These are phyloP conservation scores for Arizona elegans DNA, from an alignment of 2,113 vertebrate species.

Conservation along the genomic window DNA sequence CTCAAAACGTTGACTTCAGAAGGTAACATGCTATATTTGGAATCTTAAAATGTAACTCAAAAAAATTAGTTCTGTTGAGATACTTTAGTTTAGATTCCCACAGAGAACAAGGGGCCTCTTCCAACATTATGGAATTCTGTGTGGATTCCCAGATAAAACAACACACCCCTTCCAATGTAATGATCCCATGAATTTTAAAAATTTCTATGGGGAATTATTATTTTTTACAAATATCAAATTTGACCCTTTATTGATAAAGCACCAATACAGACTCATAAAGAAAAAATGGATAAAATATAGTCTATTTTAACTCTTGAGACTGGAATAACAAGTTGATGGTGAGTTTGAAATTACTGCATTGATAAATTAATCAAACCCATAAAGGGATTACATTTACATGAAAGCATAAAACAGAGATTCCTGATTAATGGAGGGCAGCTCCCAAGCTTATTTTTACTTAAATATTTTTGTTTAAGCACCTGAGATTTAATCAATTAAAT, in stretches of 20 bases:
- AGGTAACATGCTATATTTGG: not conserved
- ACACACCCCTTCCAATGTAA: not conserved
- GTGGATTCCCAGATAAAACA: not conserved
- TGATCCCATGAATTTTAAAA: not conserved
- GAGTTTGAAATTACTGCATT: not conserved
- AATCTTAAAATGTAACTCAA: not conserved
- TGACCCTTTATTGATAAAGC: not conserved
- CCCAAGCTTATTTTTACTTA: not conserved
- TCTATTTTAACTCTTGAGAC: not conserved
- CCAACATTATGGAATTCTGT: not conserved
- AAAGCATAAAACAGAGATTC: not conserved
- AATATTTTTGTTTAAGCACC: not conserved
- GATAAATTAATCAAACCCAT: not conserved
- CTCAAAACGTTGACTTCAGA: not conserved
- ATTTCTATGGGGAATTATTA: not conserved
- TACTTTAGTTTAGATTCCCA: not conserved
- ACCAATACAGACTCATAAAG: not conserved
- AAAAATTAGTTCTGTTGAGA: not conserved
- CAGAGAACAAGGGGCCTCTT: not conserved
- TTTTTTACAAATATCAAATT: not conserved
- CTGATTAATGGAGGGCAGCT: not conserved
- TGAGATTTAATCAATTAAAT: not conserved
- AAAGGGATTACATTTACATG: not conserved
- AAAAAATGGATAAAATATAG: not conserved
- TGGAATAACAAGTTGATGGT: not conserved